A percentile compares a stretch with the other conserved stretches of the same genome.
phyloP scores from a whole-genome alignment of 2,888 invertebrate genomes.

The Microchrysa polita region DNA sequence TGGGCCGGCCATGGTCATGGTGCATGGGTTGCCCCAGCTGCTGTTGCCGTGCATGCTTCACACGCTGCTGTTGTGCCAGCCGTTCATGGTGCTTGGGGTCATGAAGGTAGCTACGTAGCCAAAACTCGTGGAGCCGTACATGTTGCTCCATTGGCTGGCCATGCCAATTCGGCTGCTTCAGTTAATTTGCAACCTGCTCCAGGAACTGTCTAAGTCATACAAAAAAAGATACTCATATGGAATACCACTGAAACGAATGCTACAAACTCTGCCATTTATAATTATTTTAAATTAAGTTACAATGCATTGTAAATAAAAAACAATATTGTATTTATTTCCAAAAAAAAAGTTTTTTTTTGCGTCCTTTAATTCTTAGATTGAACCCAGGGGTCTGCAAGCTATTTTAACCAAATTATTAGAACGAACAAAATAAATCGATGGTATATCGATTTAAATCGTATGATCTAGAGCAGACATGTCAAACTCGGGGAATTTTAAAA shows the following conservation, averaged over 20 bases:
- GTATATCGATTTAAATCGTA: too few species aligned
- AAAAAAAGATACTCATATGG: constrained; percentile 24
- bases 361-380: too few species aligned
- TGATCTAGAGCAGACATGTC: too few species aligned
- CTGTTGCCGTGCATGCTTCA: neutral
- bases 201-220: constrained; percentile 57
- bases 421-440: too few species aligned
- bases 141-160: constrained; percentile 64
- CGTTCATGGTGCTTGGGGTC: constrained; percentile 43
- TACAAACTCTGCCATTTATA: neutral
- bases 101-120: constrained; percentile 62
- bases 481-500: too few species aligned
- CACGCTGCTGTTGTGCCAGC: constrained; percentile 37
- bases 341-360: too few species aligned
- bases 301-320: constrained; percentile 32
- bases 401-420: too few species aligned
- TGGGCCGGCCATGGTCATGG: neutral
- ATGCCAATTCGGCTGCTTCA: constrained; percentile 52
- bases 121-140: constrained; percentile 64
- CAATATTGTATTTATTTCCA: constrained; percentile 25
- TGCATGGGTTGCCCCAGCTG: constrained; percentile 51
- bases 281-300: constrained; percentile 15
- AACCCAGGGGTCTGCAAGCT: too few species aligned
- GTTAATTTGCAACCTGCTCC: constrained; percentile 65
- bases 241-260: constrained; percentile 27